Conservation (phyloP, 64 coral and sea anemone species). For the Pocillopora damicornis region DNA sequence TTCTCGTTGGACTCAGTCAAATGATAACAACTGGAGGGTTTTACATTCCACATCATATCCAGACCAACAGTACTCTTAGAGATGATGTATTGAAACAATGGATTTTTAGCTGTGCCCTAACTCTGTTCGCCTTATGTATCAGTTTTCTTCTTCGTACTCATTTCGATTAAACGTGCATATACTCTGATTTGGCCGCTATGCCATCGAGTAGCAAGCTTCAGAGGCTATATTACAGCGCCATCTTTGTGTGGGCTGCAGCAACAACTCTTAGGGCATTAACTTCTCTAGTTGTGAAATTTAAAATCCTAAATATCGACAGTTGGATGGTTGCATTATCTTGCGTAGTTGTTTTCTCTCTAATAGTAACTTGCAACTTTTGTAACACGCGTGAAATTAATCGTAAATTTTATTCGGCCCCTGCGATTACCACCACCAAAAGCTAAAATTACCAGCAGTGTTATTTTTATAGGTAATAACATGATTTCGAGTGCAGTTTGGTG, state of each 20-base stretch:
- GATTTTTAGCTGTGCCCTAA: not conserved
- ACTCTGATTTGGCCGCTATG: conserved; percentile 25
- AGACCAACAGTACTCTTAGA: too few relatives aligned
- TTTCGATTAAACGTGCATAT: not conserved
- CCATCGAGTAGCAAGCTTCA: conserved; percentile 35
- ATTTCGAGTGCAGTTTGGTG: too few relatives aligned
- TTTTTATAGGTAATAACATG: too few relatives aligned
- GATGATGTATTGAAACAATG: too few relatives aligned
- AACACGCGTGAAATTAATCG: too few relatives aligned
- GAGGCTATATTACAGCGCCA: not conserved
- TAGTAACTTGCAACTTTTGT: not conserved
- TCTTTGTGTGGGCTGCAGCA: not conserved
- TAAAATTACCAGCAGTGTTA: too few relatives aligned
- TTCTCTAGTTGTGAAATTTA: not conserved
- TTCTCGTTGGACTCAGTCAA: conserved; percentile 1
- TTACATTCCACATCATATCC: not conserved
- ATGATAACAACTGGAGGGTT: not conserved
- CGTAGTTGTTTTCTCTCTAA: not conserved
- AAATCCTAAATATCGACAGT: too few relatives aligned
- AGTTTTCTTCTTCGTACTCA: not conserved
- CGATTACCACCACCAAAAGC: too few relatives aligned
- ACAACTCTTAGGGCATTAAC: not conserved
- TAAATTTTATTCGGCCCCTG: too few relatives aligned
- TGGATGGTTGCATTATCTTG: too few relatives aligned
- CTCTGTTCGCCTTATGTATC: not conserved